A percentile compares a stretch with the other conserved stretches of the same genome.
These are phyloP conservation scores for Vulpes lagopus DNA, from an alignment of 2,113 vertebrate species.

Conservation along the genomic window DNA sequence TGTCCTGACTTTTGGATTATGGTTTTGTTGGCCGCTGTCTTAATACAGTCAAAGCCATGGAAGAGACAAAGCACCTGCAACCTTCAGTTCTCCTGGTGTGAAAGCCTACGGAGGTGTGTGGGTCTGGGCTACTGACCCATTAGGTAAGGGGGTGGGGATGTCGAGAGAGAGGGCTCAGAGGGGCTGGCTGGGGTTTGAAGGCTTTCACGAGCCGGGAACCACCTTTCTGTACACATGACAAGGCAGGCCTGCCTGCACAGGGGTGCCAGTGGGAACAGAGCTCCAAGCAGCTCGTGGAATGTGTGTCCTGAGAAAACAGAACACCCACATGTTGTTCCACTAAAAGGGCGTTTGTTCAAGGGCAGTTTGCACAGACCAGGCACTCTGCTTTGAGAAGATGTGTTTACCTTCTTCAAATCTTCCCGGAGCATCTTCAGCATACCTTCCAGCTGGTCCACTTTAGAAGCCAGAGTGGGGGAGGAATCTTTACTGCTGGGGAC, in stretches of 20 bases:
- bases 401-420: slow-evolving; percentile 94
- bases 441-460: slow-evolving; percentile 95
- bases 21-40: background rate
- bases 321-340: accelerated
- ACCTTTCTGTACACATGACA: background rate
- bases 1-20: background rate
- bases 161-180: background rate
- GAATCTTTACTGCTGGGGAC: slow-evolving; percentile 91
- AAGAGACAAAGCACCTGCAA: background rate
- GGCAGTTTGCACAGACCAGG: background rate
- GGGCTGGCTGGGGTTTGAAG: background rate
- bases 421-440: slow-evolving; percentile 96
- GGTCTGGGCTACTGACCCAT: background rate
- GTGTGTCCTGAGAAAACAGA: background rate
- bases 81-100: background rate
- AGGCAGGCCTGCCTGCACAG: background rate
- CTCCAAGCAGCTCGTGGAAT: background rate
- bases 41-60: background rate
- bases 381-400: background rate
- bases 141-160: accelerated
- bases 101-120: background rate
- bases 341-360: background rate
- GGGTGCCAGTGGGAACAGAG: background rate
- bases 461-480: slow-evolving; percentile 93
- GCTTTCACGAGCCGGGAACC: background rate